Evolutionary conservation across 2,888 invertebrate genomes (phyloP).

Genomic region (Erynnis tages): DNA sequence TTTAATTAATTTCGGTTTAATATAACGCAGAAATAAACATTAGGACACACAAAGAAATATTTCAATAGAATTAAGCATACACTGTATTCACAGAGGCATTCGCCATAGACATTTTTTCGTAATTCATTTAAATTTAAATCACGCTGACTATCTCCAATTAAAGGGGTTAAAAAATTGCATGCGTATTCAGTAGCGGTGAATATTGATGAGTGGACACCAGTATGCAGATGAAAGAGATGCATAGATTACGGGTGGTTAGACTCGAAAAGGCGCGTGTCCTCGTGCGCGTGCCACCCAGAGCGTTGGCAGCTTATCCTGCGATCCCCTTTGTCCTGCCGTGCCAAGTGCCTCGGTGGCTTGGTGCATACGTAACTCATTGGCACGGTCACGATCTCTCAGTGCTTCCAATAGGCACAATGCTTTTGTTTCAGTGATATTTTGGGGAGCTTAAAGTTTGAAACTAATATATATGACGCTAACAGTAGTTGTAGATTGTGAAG

Average conservation of each 20-base stretch:
- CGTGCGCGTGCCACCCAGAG: constrained; percentile 58
- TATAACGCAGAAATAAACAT: too few species aligned
- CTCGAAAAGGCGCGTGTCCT: constrained; percentile 33
- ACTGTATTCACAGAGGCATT: too few species aligned
- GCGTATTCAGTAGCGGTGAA: constrained; percentile 25
- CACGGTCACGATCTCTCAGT: constrained; percentile 33
- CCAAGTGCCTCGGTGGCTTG: constrained; percentile 62
- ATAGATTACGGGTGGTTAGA: constrained; percentile 30
- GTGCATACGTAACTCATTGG: constrained; percentile 59
- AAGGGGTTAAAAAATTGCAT: constrained; percentile 27
- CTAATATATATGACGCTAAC: too few species aligned
- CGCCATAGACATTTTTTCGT: background rate
- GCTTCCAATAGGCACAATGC: constrained; percentile 5
- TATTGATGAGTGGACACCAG: constrained; percentile 30
- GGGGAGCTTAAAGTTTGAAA: too few species aligned
- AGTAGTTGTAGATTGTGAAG: too few species aligned
- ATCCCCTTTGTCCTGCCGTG: constrained; percentile 64
- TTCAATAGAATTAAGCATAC: too few species aligned
- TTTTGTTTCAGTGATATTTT: background rate
- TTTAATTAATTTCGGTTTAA: too few species aligned
- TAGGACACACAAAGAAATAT: too few species aligned
- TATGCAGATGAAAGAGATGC: constrained; percentile 28
- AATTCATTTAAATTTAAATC: constrained; percentile 16
- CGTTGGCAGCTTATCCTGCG: constrained; percentile 60
- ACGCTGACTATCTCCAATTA: constrained; percentile 25